These are phyloP conservation scores for Cherax destructor DNA, from an alignment of 1,140 invertebrate genomes.

Conservation along the genomic window DNA sequence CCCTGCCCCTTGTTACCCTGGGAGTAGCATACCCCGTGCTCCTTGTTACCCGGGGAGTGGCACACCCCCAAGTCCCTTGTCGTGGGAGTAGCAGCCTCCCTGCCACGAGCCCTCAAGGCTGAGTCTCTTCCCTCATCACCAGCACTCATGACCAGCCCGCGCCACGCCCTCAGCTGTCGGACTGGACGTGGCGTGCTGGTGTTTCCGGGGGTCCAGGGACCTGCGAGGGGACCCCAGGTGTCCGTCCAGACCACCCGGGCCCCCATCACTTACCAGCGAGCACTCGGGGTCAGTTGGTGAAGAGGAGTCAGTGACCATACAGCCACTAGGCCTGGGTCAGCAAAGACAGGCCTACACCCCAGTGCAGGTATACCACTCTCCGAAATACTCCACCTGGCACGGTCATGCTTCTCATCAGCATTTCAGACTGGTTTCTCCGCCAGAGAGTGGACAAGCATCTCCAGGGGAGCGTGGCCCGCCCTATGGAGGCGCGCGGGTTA, in stretches of 20 bases:
- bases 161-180: slow-evolving; percentile 34
- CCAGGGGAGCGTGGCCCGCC: neutral
- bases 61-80: neutral
- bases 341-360: neutral
- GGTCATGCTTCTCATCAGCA: slow-evolving; percentile 18
- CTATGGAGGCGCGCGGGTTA: neutral
- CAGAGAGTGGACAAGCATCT: neutral
- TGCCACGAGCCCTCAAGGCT: neutral
- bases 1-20: too few relatives aligned
- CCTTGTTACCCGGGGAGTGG: neutral
- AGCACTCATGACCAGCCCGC: slow-evolving; percentile 47
- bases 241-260: slow-evolving; percentile 43
- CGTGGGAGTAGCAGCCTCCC: neutral
- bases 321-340: slow-evolving; percentile 1
- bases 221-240: slow-evolving; percentile 49
- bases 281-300: slow-evolving; percentile 9
- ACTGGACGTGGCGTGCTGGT: slow-evolving; percentile 71
- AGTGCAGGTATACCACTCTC: neutral
- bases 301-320: slow-evolving; percentile 7
- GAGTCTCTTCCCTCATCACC: neutral
- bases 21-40: too few relatives aligned
- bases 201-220: slow-evolving; percentile 63
- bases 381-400: slow-evolving; percentile 35
- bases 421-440: slow-evolving; percentile 30
- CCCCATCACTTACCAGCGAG: slow-evolving; percentile 45